Base-by-base conservation (phyloP, 2,888 invertebrate genomes). In the Aspidiotus rigidus region DNA sequence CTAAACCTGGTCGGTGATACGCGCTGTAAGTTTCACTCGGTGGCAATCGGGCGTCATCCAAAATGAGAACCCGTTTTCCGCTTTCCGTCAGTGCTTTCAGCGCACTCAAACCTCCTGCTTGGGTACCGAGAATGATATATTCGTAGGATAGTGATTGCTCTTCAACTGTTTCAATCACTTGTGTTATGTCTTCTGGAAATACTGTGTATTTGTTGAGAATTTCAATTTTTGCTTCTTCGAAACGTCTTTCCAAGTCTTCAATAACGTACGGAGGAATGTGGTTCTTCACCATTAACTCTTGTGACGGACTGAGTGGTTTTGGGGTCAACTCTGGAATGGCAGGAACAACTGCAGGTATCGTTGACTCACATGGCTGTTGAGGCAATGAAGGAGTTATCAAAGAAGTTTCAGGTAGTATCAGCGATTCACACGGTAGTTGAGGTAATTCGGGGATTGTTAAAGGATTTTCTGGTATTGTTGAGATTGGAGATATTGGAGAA, bases 1-100 rank as follows among this genome's bases (percentile, higher is more conserved):
- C 15, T 5, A 69, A 39, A 41, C 44, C 49, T 11, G 69, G 62
- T 42, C 69, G 49, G 10, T 69, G 42, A 16, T 69, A 69, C n/a
- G 62, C 55, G 44, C 69, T 69, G 15, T 54, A 54, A 10, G 54
- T 41, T 53, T 62, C 56, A 28, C 16, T 54, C 11, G 69, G 69
- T 11, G 69, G 62, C 10, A 54, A 62, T 15, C 39, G 9, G 7
- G 62, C 69, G 42, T 41, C 41, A 15, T 62, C 62, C n/a, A 69
- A 9, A 5, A 69, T 2, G 10, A 69, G 53, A 11, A 69, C 55
- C 10, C 53, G 17, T 62, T 69, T 69, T 9, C 62, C 62, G 16
- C 17, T 41, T 13, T 62, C 62, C 0, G 28, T 15, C 7, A 69
- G 55, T 16, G 39, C 39, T 69, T 69, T 69, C n/a, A 62, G 41